A percentile compares a stretch with the other conserved stretches of the same genome.
Conservation (phyloP, 2,113 vertebrate genomes). For the Scophthalmus maximus region DNA sequence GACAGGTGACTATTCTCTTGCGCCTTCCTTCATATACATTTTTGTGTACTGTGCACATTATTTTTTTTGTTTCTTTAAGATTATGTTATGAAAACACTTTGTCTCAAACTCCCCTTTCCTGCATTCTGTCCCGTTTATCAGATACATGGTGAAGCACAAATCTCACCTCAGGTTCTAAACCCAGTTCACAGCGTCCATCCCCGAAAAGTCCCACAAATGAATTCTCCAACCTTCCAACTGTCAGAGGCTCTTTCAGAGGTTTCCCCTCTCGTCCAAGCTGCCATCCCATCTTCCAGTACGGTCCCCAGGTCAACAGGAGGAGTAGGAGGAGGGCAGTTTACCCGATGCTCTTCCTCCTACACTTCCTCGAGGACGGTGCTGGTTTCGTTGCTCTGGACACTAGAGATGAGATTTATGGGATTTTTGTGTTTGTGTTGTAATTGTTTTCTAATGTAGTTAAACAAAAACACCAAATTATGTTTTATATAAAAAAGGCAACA, state of each 20-base stretch:
- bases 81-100: not conserved
- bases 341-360: slow-evolving; percentile 23
- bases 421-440: slow-evolving; percentile 47
- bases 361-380: slow-evolving; percentile 37
- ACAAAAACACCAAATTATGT: slow-evolving; percentile 67
- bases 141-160: slow-evolving; percentile 99
- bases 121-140: slow-evolving; percentile 59
- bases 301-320: not conserved
- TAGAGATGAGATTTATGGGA: slow-evolving; percentile 19
- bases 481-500: slow-evolving; percentile 65
- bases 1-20: slow-evolving; percentile 88
- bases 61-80: not conserved
- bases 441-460: slow-evolving; percentile 67
- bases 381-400: slow-evolving; percentile 49
- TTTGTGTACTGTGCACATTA: not conserved
- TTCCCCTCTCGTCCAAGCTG: slow-evolving; percentile 6
- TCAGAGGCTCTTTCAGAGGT: slow-evolving; percentile 8
- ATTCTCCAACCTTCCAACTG: slow-evolving; percentile 16
- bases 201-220: slow-evolving; percentile 15
- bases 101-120: not conserved
- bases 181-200: slow-evolving; percentile 37
- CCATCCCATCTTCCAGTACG: slow-evolving; percentile 24
- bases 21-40: not conserved
- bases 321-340: not conserved
- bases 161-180: slow-evolving; percentile 97